A percentile compares a stretch with the other conserved stretches of the same genome.
These are phyloP conservation scores for Echiichthys vipera DNA, from an alignment of 2,797 vertebrate genomes.

Conservation along the genomic window DNA sequence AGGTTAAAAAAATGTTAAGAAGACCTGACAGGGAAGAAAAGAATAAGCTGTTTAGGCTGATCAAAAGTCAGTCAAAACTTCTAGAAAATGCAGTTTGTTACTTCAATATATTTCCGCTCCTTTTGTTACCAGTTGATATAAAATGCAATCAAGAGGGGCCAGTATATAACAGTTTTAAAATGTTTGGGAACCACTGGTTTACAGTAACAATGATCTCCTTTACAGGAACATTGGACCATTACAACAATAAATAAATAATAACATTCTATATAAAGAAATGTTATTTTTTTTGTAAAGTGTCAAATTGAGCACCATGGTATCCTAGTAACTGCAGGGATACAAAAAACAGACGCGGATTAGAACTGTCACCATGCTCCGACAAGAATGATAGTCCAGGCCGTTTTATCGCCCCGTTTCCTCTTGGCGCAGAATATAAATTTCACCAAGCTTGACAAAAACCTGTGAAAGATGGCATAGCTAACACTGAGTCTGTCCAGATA, in stretches of 20 bases:
- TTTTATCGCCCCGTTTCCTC: constrained; percentile 40
- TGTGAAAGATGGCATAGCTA: constrained; percentile 44
- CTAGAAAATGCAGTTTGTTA: background rate
- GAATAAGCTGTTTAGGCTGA: background rate
- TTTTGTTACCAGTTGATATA: background rate
- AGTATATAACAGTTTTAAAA: background rate
- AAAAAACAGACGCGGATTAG: constrained; percentile 47
- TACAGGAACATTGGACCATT: constrained; percentile 39
- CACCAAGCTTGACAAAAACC: constrained; percentile 53
- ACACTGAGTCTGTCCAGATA: constrained; percentile 65
- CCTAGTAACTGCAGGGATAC: constrained; percentile 34
- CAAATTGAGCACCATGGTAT: constrained; percentile 40
- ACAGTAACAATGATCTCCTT: constrained; percentile 43
- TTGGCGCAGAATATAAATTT: constrained; percentile 47
- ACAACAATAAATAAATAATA: constrained; percentile 42
- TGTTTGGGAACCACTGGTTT: constrained; percentile 43
- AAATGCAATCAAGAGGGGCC: background rate
- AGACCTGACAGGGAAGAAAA: background rate
- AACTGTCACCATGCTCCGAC: constrained; percentile 38
- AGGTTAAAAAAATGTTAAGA: no score
- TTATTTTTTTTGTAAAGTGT: constrained; percentile 27
- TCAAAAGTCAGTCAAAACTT: background rate
- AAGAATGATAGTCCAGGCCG: constrained; percentile 21
- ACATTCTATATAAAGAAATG: constrained; percentile 22
- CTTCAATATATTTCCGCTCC: background rate